Conservation (phyloP, 2,888 invertebrate genomes). For the Trachelus iudaicus region DNA sequence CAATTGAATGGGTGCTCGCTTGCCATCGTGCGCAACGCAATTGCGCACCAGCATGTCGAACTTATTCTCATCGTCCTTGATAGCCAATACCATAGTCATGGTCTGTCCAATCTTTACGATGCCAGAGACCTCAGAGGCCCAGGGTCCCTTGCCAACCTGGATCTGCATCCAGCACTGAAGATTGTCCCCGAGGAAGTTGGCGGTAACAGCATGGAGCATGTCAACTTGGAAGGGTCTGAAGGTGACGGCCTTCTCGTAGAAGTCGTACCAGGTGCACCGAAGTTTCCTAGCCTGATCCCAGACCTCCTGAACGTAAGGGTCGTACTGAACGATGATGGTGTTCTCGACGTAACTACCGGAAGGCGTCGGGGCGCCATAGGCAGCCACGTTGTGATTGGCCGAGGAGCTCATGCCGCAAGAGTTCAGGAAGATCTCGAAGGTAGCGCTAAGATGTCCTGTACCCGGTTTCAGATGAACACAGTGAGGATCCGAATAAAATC, state of each 20-base stretch:
- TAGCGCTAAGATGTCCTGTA: slow-evolving; percentile 89
- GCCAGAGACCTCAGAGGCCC: slow-evolving; percentile 97
- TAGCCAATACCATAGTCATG: slow-evolving; percentile 96
- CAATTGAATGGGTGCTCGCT: slow-evolving; percentile 90
- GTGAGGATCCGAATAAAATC: slow-evolving; percentile 90
- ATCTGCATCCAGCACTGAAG: slow-evolving; percentile 98
- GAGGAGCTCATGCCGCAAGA: slow-evolving; percentile 95
- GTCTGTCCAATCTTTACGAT: slow-evolving; percentile 96
- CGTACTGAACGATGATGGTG: slow-evolving; percentile 94
- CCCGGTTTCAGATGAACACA: slow-evolving; percentile 93
- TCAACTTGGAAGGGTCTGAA: slow-evolving; percentile 96
- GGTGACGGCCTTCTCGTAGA: slow-evolving; percentile 94
- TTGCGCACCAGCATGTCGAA: slow-evolving; percentile 95
- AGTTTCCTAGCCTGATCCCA: slow-evolving; percentile 95
- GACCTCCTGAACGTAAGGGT: slow-evolving; percentile 93
- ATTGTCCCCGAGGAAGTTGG: slow-evolving; percentile 95
- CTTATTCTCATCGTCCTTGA: slow-evolving; percentile 95
- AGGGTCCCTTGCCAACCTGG: slow-evolving; percentile 95
- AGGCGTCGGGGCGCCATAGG: slow-evolving; percentile 88
- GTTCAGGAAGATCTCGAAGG: slow-evolving; percentile 93
- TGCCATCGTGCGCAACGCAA: slow-evolving; percentile 95
- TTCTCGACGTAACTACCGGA: slow-evolving; percentile 95
- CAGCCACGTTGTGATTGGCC: slow-evolving; percentile 87
- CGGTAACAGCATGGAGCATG: slow-evolving; percentile 94
- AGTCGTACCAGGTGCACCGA: slow-evolving; percentile 95